Base-by-base conservation (phyloP, 2,888 invertebrate genomes). In the Drosophila engyochracea region DNA sequence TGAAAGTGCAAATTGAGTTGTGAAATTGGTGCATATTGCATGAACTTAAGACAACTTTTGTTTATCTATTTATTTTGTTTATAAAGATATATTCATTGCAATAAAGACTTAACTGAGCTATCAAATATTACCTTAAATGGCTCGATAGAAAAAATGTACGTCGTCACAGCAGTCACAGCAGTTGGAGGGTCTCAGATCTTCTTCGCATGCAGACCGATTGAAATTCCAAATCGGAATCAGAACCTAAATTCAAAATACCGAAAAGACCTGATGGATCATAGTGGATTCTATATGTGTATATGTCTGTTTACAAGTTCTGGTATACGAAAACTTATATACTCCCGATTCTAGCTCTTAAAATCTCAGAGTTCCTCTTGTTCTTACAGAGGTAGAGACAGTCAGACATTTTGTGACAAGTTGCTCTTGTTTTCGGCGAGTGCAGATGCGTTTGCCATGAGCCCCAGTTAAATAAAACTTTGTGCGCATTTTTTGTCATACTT, bases 401-500 rank as follows among this genome's bases (percentile, higher is more conserved):
- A 3, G 31, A 35, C 16, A 16, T 10, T 16, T 16, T 53, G 33
- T 54, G 16, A 10, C 16, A 54, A 54, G 54, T 54, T 22, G 35
- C 4, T 25, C 22, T 9, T 54, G 16, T 54, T 37, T 76, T 76
- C 35, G 39, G 53, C 44, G 4, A 77, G 77, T 76, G 77, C 73
- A 76, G 51, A 44, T 47, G 54, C 47, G 39, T 30, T 25, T 69
- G 53, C 55, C 57, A 25, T 52, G 73, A 62, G 73, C 41, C 68
- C 65, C 74, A 71, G 79, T 79, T 79, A 83, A 88, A 85, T 83
- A 81, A 74, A 85, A 83, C 70, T 85, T 85, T 84, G 57, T 68
- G 54, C 68, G 63, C 72, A 81, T 81, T 85, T 86, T 87, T 87
- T 85, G 81, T 74, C 63, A 74, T 81, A 87, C 65, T 85, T 85